A percentile compares a stretch with the other conserved stretches of the same genome.
These are phyloP conservation scores for Leucoraja erinaceus DNA, from an alignment of 2,113 vertebrate genomes.

Conservation along the genomic window DNA sequence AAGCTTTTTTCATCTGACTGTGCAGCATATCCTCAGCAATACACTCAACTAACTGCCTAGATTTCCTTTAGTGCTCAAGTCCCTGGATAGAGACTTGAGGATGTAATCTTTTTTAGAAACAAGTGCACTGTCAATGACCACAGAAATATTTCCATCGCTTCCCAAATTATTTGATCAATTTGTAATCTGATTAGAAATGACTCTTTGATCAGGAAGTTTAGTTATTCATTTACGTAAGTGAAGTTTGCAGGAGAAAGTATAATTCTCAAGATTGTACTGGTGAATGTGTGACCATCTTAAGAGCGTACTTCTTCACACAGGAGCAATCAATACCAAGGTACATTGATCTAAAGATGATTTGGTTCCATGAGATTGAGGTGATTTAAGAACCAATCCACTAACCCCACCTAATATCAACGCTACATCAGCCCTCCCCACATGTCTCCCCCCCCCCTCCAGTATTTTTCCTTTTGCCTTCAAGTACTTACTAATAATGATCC, in stretches of 20 bases:
- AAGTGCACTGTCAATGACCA: not conserved
- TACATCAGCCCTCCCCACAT: not conserved
- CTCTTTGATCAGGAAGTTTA: not conserved
- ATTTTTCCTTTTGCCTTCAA: not conserved
- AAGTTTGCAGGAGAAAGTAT: not conserved
- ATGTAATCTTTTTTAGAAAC: too few relatives aligned
- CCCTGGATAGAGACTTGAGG: too few relatives aligned
- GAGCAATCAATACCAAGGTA: not conserved
- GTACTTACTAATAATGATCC: not conserved
- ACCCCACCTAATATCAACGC: not conserved
- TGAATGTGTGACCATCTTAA: not conserved
- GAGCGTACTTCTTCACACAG: not conserved
- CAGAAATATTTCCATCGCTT: not conserved
- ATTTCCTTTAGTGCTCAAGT: too few relatives aligned
- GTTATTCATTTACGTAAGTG: not conserved
- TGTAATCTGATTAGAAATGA: not conserved
- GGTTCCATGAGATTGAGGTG: not conserved
- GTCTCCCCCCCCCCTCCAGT: not conserved
- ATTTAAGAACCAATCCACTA: not conserved
- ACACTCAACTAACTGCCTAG: too few relatives aligned
- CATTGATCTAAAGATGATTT: not conserved
- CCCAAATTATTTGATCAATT: not conserved
- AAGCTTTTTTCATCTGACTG: too few relatives aligned
- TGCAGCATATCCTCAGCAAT: too few relatives aligned
- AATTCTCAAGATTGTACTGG: not conserved